Conservation (phyloP, 2,113 vertebrate species). For the Hucho hucho region DNA sequence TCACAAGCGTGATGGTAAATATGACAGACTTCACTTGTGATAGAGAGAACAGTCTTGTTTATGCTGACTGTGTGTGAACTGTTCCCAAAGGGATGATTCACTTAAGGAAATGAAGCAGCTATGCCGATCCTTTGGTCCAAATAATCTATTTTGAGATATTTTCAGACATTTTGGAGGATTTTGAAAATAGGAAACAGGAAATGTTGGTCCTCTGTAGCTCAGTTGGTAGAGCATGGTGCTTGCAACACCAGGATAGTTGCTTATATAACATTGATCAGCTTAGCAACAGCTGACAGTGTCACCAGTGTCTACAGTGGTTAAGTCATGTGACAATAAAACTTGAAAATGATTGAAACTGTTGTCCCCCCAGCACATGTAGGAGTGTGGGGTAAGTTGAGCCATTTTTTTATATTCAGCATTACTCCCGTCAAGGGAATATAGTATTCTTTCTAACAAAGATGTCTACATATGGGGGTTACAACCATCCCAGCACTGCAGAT, state of each 20-base stretch:
- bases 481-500: too few species aligned
- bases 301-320: slow-evolving; percentile 54
- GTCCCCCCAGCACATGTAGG: slow-evolving; percentile 49
- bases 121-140: too few species aligned
- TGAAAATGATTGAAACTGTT: not conserved
- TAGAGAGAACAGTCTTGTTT: not conserved
- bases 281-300: slow-evolving; percentile 52
- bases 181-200: too few species aligned
- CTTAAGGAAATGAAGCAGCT: too few species aligned
- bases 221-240: slow-evolving; percentile 12
- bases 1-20: not conserved
- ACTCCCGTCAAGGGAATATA: not conserved
- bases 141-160: too few species aligned
- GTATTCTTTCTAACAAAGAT: too few species aligned
- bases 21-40: not conserved
- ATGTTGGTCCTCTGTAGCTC: not conserved
- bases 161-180: too few species aligned
- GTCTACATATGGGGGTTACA: too few species aligned
- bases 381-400: too few species aligned
- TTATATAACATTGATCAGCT: slow-evolving; percentile 54
- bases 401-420: too few species aligned
- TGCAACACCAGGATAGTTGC: not conserved
- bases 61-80: not conserved
- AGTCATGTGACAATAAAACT: slow-evolving; percentile 27
- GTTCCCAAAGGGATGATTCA: not conserved